phyloP scores from a whole-genome alignment of 2,797 vertebrate genomes.

The Hapalemur alaotrensis region DNA sequence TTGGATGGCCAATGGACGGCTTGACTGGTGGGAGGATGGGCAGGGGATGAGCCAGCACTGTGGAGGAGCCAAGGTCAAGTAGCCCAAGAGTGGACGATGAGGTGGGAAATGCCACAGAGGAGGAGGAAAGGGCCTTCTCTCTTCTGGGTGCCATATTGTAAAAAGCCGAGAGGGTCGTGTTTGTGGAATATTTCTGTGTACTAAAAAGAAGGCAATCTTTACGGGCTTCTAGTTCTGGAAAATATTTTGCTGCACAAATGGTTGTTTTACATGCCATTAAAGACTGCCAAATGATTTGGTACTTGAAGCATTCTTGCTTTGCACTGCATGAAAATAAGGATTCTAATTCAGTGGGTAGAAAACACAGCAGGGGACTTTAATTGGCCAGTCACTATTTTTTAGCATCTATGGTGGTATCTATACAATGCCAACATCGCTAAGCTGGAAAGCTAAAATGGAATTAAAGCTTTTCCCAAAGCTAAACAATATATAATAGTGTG shows the following conservation, averaged over 20 bases:
- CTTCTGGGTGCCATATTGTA: background rate
- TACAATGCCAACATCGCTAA: conserved; percentile 55
- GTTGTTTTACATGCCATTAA: conserved; percentile 70
- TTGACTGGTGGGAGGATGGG: background rate
- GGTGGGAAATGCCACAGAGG: background rate
- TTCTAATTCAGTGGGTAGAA: conserved; percentile 55
- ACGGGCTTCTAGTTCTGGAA: conserved; percentile 72
- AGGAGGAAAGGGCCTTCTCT: background rate
- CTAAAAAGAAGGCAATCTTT: conserved; percentile 63
- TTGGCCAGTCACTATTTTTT: conserved; percentile 53
- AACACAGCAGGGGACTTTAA: conserved; percentile 61
- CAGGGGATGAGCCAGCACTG: background rate
- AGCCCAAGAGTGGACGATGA: background rate
- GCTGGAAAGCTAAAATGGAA: conserved; percentile 55
- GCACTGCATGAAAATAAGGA: conserved; percentile 53
- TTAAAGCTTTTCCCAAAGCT: conserved; percentile 36
- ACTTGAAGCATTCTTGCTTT: conserved; percentile 65
- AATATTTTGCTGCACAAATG: conserved; percentile 75
- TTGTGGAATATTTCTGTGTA: conserved; percentile 50
- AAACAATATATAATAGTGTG: conserved; percentile 49
- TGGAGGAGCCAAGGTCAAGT: background rate
- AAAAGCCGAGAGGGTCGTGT: conserved; percentile 43
- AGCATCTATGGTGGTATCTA: conserved; percentile 38
- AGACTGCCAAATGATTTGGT: conserved; percentile 73
- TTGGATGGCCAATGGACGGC: background rate